Base-by-base conservation (phyloP, 2,113 vertebrate species). In the Anhinga rufa region DNA sequence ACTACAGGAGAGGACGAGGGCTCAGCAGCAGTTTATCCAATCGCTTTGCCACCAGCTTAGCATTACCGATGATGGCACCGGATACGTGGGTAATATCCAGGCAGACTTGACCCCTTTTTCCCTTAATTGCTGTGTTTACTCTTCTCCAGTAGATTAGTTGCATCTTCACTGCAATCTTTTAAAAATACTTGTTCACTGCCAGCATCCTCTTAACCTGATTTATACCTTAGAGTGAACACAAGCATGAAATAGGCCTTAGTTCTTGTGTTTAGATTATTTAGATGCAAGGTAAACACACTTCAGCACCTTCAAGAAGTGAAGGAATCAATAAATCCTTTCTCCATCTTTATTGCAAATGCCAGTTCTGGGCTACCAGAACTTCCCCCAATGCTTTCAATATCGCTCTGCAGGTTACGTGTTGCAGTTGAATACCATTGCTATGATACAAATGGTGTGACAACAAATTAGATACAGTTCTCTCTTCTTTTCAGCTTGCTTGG, bases 91-190 rank as follows among this genome's bases (percentile, higher is more conserved):
- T 32, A 72, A 94, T 91, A 94, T 76, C 95, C 78, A 34, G 93
- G 93, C 94, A 96, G 94, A 93, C 40, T 90, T 92, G 92, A 77
- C 79, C 71, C 86, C 40, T 25, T 82, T 94, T 76, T 19, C 17
- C n/a, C n/a, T 38, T 77, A 54, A 48, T 32, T 70, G 93, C 60
- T 12, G 48, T 51, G 91, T 82, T 93, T 84, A 79, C n/a, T 65
- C 18, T 48, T 18, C 31, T 31, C 51, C 9, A 6, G 34, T 44
- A 14, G 68, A 71, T 84, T 28, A n/a, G 31, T 44, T 60, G 36
- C 58, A 24, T 72, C 57, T 65, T 54, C 65, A 1, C 19, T 17
- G 42, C 51, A n/a, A 8, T 22, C 34, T 76, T 54, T 65, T 44
- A 17, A 40, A 71, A 68, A 29, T 8, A 26, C 29, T 29, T 24